Percentiles rank a stretch among this genome's conserved stretches.
These are phyloP conservation scores for Alouatta palliata DNA, from an alignment of 2,113 vertebrate species.

Conservation along the genomic window DNA sequence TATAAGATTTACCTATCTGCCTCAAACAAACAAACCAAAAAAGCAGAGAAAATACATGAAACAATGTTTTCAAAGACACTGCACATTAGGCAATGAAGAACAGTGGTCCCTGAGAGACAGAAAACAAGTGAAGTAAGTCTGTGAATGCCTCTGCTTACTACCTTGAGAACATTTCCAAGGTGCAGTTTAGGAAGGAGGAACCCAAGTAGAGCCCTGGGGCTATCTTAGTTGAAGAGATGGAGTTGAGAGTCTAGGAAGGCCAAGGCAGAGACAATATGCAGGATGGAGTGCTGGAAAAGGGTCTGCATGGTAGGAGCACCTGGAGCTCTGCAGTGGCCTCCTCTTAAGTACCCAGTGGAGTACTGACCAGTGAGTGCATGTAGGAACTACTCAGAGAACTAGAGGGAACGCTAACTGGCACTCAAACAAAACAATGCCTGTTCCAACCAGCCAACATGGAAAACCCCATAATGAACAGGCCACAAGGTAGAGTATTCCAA, in stretches of 20 bases:
- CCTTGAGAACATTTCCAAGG: not conserved
- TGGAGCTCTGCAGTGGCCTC: not conserved
- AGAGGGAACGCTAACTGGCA: not conserved
- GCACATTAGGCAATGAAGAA: not conserved
- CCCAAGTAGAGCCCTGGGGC: not conserved
- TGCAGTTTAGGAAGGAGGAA: not conserved
- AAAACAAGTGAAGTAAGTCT: not conserved
- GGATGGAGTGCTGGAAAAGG: not conserved
- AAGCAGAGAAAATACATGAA: conserved; percentile 6
- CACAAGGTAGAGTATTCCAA: not conserved
- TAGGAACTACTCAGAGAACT: not conserved
- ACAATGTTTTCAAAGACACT: not conserved
- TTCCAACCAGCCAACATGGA: not conserved
- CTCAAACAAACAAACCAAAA: conserved; percentile 13
- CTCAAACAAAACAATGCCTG: not conserved
- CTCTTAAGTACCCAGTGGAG: not conserved
- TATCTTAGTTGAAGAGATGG: not conserved
- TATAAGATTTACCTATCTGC: not conserved
- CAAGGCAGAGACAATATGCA: not conserved
- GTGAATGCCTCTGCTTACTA: not conserved
- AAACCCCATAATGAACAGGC: not conserved
- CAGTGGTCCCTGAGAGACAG: not conserved
- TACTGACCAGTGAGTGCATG: not conserved
- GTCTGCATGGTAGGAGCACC: not conserved
- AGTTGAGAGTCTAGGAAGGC: not conserved